Base-by-base conservation (phyloP, 2,113 vertebrate genomes). In the Sciurus niger region DNA sequence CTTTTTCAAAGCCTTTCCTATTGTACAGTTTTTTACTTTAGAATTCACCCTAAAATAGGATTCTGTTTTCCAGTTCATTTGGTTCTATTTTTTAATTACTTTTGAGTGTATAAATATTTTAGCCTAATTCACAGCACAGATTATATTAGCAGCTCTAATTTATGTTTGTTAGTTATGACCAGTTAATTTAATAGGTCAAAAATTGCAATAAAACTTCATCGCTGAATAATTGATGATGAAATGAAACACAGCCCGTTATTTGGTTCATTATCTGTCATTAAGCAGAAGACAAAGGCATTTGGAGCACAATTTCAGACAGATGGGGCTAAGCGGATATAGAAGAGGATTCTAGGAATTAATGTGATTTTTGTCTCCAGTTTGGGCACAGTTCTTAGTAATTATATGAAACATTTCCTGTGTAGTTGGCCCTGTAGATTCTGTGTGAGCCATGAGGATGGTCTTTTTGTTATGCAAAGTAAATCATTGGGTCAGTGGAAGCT, bases 101-200 rank as follows among this genome's bases (percentile, higher is more conserved):
- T 40, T 80, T 67, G 58, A 73, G 12, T 53, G 0, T 8, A 17
- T 95, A 60, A 68, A 55, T 92, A 94, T 92, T 86, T 94, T 85
- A 78, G 37, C 65, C 58, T 89, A 68, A 89, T 84, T 87, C 51
- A 79, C 34, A 94, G 43, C 18, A 51, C 92, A 55, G 40, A 63
- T 92, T 83, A 28, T 80, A 53, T 58, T 87, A 90, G 40, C 40
- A 94, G 51, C 51, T 85, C 13, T 87, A 63, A 72, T 79, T 90
- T 95, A 70, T 92, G 9, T 74, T 95, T 90, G 70, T 91, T 72
- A 93, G 13, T 60, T 89, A 87, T 84, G 25, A 30, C 12, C n/a
- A 84, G 43, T 84, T 90, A 53, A 96, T 80, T 94, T 97, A 92
- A 88, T 65, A 88, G 46, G 20, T 65, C 79, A 94, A 76, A 77